These are phyloP conservation scores for Dasyprocta punctata DNA, from an alignment of 2,113 vertebrate species.

Conservation along the genomic window DNA sequence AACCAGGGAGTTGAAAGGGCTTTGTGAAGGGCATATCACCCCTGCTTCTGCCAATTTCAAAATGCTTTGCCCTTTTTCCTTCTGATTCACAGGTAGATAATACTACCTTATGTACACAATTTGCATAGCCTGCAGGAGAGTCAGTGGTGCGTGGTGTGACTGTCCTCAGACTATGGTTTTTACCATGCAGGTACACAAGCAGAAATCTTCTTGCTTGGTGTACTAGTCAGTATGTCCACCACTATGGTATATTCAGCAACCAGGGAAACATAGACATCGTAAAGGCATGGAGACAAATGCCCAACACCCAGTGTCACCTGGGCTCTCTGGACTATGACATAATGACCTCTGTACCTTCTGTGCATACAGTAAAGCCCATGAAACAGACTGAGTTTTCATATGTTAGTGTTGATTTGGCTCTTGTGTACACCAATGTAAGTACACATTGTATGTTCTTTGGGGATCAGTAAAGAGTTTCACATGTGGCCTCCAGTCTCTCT, in stretches of 20 bases:
- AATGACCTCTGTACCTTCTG: not conserved
- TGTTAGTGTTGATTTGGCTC: not conserved
- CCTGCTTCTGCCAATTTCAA: not conserved
- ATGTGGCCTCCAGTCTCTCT: not conserved
- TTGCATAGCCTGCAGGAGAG: not conserved
- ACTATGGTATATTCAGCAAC: not conserved
- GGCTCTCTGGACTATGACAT: not conserved
- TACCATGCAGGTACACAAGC: not conserved
- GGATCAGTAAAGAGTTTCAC: not conserved
- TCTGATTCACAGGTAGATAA: not conserved
- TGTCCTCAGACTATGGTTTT: not conserved
- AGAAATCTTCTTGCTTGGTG: not conserved
- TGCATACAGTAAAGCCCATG: too few species aligned
- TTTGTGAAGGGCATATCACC: not conserved
- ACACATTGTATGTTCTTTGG: not conserved
- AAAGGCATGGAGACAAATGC: not conserved
- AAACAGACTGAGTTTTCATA: not conserved
- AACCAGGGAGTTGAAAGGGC: not conserved
- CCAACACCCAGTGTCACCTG: not conserved
- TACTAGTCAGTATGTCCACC: not conserved
- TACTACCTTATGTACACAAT: not conserved
- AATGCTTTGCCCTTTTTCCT: not conserved
- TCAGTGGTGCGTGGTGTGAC: not conserved
- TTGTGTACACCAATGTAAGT: too few species aligned
- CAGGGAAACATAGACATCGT: not conserved